A percentile compares a stretch with the other conserved stretches of the same genome.
Conservation (phyloP, 2,113 vertebrate genomes). For the Turdus rufiventris region DNA sequence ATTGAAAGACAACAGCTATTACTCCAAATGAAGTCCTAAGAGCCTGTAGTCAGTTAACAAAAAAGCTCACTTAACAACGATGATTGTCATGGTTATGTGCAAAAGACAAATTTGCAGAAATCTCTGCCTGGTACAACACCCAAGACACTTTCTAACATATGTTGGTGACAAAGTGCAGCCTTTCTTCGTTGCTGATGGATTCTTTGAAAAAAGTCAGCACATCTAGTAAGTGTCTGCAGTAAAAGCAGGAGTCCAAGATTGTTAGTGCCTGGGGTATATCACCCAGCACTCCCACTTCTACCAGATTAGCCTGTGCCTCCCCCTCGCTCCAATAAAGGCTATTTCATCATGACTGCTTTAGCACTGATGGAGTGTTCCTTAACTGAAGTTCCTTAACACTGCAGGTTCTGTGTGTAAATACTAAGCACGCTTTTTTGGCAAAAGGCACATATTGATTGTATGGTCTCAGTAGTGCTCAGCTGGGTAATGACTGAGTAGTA, state of each 20-base stretch:
- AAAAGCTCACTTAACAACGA: background rate
- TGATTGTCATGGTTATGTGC: no score
- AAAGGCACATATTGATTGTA: background rate
- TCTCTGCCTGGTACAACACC: background rate
- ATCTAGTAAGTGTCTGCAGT: background rate
- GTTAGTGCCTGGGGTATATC: background rate
- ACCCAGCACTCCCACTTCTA: background rate
- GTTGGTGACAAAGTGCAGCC: background rate
- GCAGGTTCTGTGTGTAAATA: background rate
- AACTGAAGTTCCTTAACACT: background rate
- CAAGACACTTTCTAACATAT: background rate
- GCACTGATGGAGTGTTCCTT: background rate
- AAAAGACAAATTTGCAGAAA: background rate
- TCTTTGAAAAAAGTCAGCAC: background rate
- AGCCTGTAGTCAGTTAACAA: background rate
- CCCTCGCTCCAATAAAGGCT: accelerated
- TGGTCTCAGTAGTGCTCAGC: background rate
- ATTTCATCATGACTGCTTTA: background rate
- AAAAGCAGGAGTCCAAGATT: background rate
- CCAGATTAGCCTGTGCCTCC: background rate
- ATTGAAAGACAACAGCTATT: background rate
- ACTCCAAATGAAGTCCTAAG: background rate
- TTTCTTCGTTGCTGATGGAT: background rate
- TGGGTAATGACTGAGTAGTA: background rate
- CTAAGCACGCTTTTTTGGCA: background rate